phyloP scores from a whole-genome alignment of 2,888 invertebrate species.

The Artemia sinica region DNA sequence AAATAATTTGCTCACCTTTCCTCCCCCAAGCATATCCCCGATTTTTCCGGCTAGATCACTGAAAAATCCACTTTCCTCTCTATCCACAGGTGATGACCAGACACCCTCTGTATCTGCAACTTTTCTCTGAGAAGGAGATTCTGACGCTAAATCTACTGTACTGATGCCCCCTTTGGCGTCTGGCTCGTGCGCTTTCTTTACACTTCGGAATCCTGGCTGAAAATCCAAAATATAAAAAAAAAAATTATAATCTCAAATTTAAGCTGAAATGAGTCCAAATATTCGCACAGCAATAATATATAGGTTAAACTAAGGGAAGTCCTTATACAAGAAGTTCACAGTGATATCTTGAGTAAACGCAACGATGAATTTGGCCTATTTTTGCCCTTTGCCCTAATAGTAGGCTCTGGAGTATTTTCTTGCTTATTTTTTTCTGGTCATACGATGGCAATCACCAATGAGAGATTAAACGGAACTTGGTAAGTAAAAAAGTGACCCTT shows the following conservation, averaged over 20 bases:
- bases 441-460: too few species aligned
- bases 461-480: too few species aligned
- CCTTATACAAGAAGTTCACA: too few species aligned
- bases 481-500: too few species aligned
- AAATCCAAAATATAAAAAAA: background rate
- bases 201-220: background rate
- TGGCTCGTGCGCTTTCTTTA: background rate
- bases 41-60: background rate
- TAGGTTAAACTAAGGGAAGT: too few species aligned
- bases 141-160: background rate
- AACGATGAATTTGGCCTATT: too few species aligned
- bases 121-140: background rate
- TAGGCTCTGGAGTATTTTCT: too few species aligned
- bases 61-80: background rate
- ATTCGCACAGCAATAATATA: too few species aligned
- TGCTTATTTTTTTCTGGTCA: too few species aligned
- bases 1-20: background rate
- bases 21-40: background rate
- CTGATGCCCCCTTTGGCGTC: background rate
- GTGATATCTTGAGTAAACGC: too few species aligned
- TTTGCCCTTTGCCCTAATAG: too few species aligned
- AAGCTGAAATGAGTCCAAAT: too few species aligned
- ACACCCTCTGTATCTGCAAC: background rate
- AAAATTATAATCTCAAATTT: background rate
- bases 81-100: background rate